Evolutionary conservation across 2,888 invertebrate species (phyloP).

Genomic region (Drosophila phalerata): DNA sequence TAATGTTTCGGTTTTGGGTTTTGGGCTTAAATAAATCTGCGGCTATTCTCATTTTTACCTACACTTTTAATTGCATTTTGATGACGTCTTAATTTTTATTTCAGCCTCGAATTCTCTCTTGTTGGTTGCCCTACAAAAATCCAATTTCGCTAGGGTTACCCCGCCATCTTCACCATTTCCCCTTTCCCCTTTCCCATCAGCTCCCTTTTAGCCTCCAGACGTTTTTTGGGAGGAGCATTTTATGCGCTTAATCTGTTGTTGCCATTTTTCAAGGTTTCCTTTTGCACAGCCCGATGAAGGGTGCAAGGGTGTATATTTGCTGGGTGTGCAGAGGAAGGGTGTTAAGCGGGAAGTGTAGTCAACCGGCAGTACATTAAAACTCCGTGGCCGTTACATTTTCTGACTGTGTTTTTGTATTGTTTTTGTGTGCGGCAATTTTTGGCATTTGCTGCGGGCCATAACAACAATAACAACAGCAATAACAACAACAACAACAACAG

Average conservation of each 20-base stretch:
- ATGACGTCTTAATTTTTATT: constrained; percentile 81
- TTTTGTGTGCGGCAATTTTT: constrained; percentile 80
- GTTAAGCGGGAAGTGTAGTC: constrained; percentile 35
- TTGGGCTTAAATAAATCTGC: constrained; percentile 74
- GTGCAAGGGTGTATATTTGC: neutral
- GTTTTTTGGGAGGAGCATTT: constrained; percentile 45
- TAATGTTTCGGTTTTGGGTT: constrained; percentile 40
- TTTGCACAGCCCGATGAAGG: constrained; percentile 4
- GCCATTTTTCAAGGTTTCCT: constrained; percentile 73
- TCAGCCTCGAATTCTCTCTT: constrained; percentile 32
- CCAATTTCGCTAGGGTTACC: constrained; percentile 52
- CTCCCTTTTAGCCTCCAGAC: constrained; percentile 5
- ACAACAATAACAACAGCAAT: constrained; percentile 46
- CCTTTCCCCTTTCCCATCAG: neutral
- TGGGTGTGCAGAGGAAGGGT: neutral
- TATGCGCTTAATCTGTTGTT: constrained; percentile 79
- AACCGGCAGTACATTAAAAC: constrained; percentile 75
- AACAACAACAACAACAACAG: constrained; percentile 7
- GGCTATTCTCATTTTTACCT: constrained; percentile 76
- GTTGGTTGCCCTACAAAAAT: constrained; percentile 26
- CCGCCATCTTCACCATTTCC: neutral
- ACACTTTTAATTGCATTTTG: constrained; percentile 81
- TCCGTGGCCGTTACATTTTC: constrained; percentile 75
- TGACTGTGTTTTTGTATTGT: constrained; percentile 66
- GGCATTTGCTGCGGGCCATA: constrained; percentile 76